Conservation (phyloP, 64 coral and sea anemone genomes). For the Montipora sp. region DNA sequence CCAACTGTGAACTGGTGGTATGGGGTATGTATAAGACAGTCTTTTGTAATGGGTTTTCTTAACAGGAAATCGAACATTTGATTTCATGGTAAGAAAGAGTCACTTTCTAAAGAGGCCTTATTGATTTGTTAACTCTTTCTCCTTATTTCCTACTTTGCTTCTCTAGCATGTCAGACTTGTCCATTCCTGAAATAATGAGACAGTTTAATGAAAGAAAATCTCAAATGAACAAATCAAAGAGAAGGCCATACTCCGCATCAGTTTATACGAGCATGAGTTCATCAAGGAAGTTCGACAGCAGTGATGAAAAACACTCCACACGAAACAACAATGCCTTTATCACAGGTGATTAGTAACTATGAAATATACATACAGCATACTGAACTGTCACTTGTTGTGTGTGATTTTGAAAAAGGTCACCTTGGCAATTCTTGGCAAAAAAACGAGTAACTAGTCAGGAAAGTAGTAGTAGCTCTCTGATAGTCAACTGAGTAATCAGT, state of each 20-base stretch:
- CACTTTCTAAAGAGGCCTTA: neutral
- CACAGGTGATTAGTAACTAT: conserved; percentile 8
- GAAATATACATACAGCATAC: neutral
- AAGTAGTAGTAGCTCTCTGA: too few species aligned
- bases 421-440: too few species aligned
- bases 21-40: too few species aligned
- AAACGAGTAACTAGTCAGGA: too few species aligned
- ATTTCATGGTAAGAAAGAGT: neutral
- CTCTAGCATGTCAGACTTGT: conserved; percentile 56
- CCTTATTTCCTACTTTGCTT: neutral
- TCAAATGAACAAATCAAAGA: conserved; percentile 38
- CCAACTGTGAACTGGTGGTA: too few species aligned
- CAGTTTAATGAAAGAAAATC: conserved; percentile 65
- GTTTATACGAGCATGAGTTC: conserved; percentile 9
- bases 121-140: neutral
- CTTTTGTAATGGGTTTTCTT: too few species aligned
- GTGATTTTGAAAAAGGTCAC: too few species aligned
- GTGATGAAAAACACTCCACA: neutral
- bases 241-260: conserved; percentile 62
- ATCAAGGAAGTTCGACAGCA: neutral
- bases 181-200: conserved; percentile 65
- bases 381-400: neutral
- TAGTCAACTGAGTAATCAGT: too few species aligned
- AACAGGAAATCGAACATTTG: neutral
- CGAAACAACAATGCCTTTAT: conserved; percentile 50